Conservation (phyloP, 2,888 invertebrate species). For the Drosophila melanosoma region DNA sequence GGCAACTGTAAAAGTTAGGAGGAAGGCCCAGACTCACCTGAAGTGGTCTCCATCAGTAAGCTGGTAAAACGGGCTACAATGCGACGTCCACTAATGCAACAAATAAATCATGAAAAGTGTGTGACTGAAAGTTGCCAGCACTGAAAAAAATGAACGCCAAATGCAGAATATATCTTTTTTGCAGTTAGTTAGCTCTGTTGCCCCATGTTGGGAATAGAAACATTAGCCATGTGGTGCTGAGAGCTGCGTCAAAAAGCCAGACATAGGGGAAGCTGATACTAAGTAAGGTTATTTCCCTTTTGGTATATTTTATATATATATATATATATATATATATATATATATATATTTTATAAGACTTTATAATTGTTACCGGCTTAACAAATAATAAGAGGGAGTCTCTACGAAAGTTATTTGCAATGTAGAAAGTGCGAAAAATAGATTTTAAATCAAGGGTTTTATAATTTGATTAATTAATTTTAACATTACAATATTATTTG, state of each 20-base stretch:
- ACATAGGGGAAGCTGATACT: background rate
- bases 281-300: background rate
- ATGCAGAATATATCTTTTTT: slow-evolving; percentile 3
- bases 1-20: slow-evolving; percentile 11
- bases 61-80: slow-evolving; percentile 26
- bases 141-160: background rate
- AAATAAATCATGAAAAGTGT: slow-evolving; percentile 63
- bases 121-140: slow-evolving; percentile 21
- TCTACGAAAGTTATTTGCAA: background rate
- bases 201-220: background rate
- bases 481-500: background rate
- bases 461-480: background rate
- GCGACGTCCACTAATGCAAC: slow-evolving; percentile 58
- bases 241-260: background rate
- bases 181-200: background rate
- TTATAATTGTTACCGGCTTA: background rate
- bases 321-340: background rate
- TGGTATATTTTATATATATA: background rate
- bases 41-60: slow-evolving; percentile 32
- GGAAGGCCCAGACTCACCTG: slow-evolving; percentile 31
- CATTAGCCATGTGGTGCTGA: background rate
- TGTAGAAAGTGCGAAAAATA: background rate
- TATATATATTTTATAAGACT: background rate
- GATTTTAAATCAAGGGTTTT: background rate
- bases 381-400: background rate